Conservation (phyloP, 2,888 invertebrate genomes). For the Drosophila pseudotakahashii region DNA sequence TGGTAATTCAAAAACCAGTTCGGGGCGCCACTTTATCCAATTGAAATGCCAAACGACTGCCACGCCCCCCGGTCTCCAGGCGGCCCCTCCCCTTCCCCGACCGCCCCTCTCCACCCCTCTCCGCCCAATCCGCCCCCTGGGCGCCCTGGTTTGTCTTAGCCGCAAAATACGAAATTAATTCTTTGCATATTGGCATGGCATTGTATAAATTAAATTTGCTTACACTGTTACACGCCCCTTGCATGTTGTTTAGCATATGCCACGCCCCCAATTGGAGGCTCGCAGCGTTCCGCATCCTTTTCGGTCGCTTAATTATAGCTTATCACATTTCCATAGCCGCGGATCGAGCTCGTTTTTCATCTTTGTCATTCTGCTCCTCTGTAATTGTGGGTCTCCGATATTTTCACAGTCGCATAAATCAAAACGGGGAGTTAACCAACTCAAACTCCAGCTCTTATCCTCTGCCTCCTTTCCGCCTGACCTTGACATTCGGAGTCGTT, state of each 20-base stretch:
- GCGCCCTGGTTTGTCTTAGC: constrained; percentile 3
- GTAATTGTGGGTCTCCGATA: constrained; percentile 78
- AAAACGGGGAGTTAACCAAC: constrained; percentile 41
- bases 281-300: constrained; percentile 52
- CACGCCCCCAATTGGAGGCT: constrained; percentile 66
- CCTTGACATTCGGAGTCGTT: constrained; percentile 63
- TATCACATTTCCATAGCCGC: constrained; percentile 82
- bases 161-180: constrained; percentile 70
- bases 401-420: constrained; percentile 77
- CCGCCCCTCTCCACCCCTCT: neutral
- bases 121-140: neutral
- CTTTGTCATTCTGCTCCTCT: constrained; percentile 69
- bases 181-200: constrained; percentile 69
- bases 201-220: constrained; percentile 83
- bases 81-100: constrained; percentile 24
- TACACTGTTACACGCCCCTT: constrained; percentile 78
- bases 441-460: neutral
- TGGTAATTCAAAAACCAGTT: constrained; percentile 61
- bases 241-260: constrained; percentile 83
- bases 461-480: constrained; percentile 30
- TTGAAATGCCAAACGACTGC: constrained; percentile 64
- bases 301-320: constrained; percentile 81
- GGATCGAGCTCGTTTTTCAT: constrained; percentile 80
- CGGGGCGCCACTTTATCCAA: constrained; percentile 77
- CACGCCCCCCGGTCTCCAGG: constrained; percentile 34